Evolutionary conservation across 2,888 invertebrate species (phyloP).

Genomic region (Platycnemis pennipes): DNA sequence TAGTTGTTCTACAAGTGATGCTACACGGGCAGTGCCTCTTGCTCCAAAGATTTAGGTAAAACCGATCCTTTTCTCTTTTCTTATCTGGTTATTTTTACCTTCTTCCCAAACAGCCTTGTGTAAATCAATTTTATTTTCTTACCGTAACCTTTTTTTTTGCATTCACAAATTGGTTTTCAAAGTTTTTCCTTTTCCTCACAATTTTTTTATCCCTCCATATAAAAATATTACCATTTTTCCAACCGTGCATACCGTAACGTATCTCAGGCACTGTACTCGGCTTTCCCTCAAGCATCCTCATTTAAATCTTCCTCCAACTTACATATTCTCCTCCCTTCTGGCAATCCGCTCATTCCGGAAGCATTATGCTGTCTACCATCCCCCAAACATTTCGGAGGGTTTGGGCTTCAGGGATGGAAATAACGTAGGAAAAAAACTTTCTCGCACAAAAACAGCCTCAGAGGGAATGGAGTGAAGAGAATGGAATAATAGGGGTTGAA

Average conservation of each 20-base stretch:
- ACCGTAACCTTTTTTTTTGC: no score
- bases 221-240: not conserved
- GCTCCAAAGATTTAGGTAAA: no score
- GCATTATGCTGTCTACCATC: not conserved
- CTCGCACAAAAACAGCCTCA: not conserved
- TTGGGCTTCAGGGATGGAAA: not conserved
- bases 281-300: not conserved
- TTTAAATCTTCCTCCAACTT: not conserved
- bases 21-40: no score
- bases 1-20: no score
- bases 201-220: not conserved
- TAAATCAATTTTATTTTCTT: no score
- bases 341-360: not conserved
- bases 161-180: no score
- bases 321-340: not conserved
- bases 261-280: not conserved
- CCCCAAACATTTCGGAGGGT: not conserved
- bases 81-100: no score
- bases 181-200: not conserved
- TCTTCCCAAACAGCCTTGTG: no score
- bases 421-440: not conserved
- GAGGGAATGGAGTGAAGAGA: not conserved
- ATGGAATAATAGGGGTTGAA: not conserved
- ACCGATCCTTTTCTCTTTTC: no score
- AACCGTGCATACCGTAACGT: not conserved